phyloP scores from a whole-genome alignment of 2,797 vertebrate genomes.

The Enteromius treurensis region DNA sequence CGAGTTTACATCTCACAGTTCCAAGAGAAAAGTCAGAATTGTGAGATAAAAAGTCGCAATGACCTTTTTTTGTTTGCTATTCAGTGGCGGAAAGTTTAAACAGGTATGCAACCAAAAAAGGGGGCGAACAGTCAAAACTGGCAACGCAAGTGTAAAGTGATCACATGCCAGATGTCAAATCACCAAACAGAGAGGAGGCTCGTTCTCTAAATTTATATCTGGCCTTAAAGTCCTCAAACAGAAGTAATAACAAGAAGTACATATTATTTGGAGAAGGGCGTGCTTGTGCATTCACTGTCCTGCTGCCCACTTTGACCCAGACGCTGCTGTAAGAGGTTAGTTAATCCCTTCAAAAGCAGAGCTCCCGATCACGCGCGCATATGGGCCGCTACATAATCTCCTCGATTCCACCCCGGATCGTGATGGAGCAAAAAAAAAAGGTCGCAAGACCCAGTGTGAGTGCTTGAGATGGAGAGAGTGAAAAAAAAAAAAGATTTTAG shows the following conservation, averaged over 20 bases:
- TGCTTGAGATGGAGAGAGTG: background rate
- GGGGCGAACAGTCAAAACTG: background rate
- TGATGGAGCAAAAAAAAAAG: constrained; percentile 19
- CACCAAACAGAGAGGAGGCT: constrained; percentile 9
- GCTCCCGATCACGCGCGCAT: constrained; percentile 44
- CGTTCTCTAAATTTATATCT: constrained; percentile 32
- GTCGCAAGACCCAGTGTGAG: constrained; percentile 25
- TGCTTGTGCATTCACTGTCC: background rate
- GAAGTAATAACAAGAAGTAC: background rate
- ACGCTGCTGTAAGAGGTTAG: constrained; percentile 30
- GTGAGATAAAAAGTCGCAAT: too few species aligned
- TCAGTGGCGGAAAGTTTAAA: background rate
- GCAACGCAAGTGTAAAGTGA: constrained; percentile 4
- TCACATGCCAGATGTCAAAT: constrained; percentile 47
- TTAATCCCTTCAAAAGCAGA: constrained; percentile 54
- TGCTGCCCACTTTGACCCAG: background rate
- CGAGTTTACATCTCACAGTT: too few species aligned
- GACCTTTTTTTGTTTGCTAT: too few species aligned
- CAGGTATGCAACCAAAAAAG: background rate
- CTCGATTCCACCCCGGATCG: constrained; percentile 4
- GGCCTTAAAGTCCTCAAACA: background rate
- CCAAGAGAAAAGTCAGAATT: too few species aligned
- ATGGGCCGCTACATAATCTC: constrained; percentile 25
- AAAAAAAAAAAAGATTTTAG: background rate
- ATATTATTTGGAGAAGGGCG: background rate